A percentile compares a stretch with the other conserved stretches of the same genome.
Evolutionary conservation across 2,797 vertebrate species (phyloP).

Genomic region (Steatocranus sp.): DNA sequence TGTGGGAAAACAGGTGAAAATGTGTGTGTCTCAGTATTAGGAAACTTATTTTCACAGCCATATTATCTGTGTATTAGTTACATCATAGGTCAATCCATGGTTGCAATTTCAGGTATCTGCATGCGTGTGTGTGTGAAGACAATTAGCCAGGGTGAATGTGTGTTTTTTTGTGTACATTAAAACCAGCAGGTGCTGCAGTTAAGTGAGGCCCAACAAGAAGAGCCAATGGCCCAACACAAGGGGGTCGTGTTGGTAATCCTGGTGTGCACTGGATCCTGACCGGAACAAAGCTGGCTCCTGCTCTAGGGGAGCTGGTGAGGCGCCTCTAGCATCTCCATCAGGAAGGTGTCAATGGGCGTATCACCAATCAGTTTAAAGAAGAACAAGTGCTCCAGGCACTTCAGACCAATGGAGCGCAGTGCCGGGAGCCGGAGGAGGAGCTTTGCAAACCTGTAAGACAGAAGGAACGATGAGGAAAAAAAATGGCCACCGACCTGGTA

Average conservation of each 20-base stretch:
- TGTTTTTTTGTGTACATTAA: neutral
- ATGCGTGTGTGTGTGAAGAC: slow-evolving; percentile 26
- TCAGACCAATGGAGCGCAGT: slow-evolving; percentile 89
- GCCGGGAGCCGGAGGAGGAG: slow-evolving; percentile 91
- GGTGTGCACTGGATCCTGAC: slow-evolving; percentile 49
- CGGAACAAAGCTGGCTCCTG: slow-evolving; percentile 16
- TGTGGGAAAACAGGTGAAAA: neutral
- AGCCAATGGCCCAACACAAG: slow-evolving; percentile 13
- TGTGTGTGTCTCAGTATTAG: neutral
- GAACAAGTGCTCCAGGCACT: slow-evolving; percentile 94
- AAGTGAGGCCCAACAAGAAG: slow-evolving; percentile 45
- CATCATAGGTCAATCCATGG: slow-evolving; percentile 2
- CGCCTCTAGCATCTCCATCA: slow-evolving; percentile 95
- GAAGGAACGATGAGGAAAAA: neutral
- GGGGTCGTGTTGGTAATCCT: slow-evolving; percentile 45
- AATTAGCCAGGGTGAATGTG: neutral
- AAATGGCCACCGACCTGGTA: neutral
- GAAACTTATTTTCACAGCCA: slow-evolving; percentile 28
- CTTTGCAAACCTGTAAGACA: slow-evolving; percentile 83
- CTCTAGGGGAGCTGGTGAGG: slow-evolving; percentile 86
- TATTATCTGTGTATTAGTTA: slow-evolving; percentile 16
- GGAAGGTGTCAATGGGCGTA: slow-evolving; percentile 93
- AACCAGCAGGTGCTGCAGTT: slow-evolving; percentile 61
- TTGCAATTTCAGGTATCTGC: slow-evolving; percentile 7
- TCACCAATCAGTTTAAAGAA: slow-evolving; percentile 96